A percentile compares a stretch with the other conserved stretches of the same genome.
Evolutionary conservation across 2,797 vertebrate species (phyloP).

Genomic region (Okamejei kenojei): DNA sequence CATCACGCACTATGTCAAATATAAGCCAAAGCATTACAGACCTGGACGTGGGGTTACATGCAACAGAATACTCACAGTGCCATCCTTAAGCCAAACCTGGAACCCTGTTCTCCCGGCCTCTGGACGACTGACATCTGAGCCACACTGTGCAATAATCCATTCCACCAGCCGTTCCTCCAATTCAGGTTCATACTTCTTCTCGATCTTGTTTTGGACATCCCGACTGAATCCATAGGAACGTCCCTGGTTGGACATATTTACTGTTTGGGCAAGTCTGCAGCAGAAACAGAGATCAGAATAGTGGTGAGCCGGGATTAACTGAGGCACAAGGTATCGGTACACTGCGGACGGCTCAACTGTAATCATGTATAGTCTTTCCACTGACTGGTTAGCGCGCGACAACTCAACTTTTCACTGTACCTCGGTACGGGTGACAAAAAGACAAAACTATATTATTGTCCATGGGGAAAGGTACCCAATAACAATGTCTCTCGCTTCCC

Average conservation of each 20-base stretch:
- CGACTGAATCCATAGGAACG: slow-evolving; percentile 89
- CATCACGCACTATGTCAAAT: neutral
- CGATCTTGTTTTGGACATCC: slow-evolving; percentile 87
- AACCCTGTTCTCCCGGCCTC: slow-evolving; percentile 81
- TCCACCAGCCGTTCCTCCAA: slow-evolving; percentile 85
- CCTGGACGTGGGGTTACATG: neutral
- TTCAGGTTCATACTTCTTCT: slow-evolving; percentile 90
- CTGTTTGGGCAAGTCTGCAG: neutral
- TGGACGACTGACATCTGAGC: slow-evolving; percentile 65
- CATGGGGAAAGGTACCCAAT: too few relatives aligned
- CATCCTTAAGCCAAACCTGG: slow-evolving; percentile 94
- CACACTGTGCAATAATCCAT: slow-evolving; percentile 82
- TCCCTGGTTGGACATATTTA: slow-evolving; percentile 90
- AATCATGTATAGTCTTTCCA: too few relatives aligned
- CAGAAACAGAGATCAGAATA: neutral
- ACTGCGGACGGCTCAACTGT: too few relatives aligned
- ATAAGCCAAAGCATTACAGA: neutral
- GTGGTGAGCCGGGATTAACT: neutral
- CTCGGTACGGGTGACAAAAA: too few relatives aligned
- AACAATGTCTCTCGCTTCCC: too few relatives aligned
- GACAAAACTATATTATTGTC: too few relatives aligned
- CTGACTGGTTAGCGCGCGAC: too few relatives aligned
- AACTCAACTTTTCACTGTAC: too few relatives aligned
- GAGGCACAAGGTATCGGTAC: too few relatives aligned
- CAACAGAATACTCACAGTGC: slow-evolving; percentile 66